Percentiles rank a stretch among this genome's conserved stretches.
Conservation (phyloP, 1,140 invertebrate genomes). For the Arion vulgaris region DNA sequence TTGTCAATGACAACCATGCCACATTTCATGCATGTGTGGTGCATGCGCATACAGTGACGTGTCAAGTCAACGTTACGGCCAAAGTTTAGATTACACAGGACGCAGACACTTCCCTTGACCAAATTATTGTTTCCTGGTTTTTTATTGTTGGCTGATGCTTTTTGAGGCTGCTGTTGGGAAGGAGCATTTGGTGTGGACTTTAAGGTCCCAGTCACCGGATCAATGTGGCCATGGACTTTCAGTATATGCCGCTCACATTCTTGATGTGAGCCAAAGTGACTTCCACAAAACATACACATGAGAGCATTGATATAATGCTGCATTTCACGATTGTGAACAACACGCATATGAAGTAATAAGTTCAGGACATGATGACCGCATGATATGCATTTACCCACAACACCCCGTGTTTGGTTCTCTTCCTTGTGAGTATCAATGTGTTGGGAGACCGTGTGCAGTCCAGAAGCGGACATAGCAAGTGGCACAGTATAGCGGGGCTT, state of each 20-base stretch:
- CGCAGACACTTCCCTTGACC: slow-evolving; percentile 63
- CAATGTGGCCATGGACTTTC: slow-evolving; percentile 55
- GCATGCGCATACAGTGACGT: slow-evolving; percentile 63
- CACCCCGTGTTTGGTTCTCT: slow-evolving; percentile 34
- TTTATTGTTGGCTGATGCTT: slow-evolving; percentile 35
- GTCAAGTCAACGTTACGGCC: slow-evolving; percentile 65
- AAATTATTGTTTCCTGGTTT: slow-evolving; percentile 38
- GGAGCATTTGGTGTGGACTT: slow-evolving; percentile 20
- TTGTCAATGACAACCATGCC: slow-evolving; percentile 65
- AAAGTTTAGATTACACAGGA: slow-evolving; percentile 65
- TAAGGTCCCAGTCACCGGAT: slow-evolving; percentile 31
- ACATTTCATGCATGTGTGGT: slow-evolving; percentile 65
- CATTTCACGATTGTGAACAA: slow-evolving; percentile 56
- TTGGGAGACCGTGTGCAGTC: slow-evolving; percentile 69
- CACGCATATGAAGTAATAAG: slow-evolving; percentile 58
- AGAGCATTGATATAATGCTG: slow-evolving; percentile 51
- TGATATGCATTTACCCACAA: slow-evolving; percentile 55
- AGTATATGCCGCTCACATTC: slow-evolving; percentile 63
- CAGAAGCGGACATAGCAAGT: slow-evolving; percentile 66
- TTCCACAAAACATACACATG: slow-evolving; percentile 67
- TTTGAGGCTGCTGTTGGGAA: slow-evolving; percentile 10
- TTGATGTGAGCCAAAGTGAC: slow-evolving; percentile 47
- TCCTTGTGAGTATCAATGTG: slow-evolving; percentile 53
- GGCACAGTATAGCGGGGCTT: slow-evolving; percentile 65
- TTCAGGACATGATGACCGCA: slow-evolving; percentile 56